Percentiles rank a stretch among this genome's conserved stretches.
Conservation (phyloP, 2,888 invertebrate genomes). For the Ectropis crepuscularia region DNA sequence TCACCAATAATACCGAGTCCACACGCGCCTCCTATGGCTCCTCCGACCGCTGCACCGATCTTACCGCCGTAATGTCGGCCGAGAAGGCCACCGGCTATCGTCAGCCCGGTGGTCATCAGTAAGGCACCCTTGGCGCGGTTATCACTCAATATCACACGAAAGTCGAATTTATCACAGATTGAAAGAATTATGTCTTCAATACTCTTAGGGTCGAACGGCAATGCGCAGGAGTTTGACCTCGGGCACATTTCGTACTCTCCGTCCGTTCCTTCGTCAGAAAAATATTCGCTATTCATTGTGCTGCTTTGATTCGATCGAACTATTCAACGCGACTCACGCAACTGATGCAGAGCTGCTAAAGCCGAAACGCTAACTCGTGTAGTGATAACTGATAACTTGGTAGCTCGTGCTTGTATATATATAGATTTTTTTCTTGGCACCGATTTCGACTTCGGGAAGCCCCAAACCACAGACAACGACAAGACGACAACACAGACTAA, state of each 20-base stretch:
- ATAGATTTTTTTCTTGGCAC: no score
- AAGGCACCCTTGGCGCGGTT: slow-evolving; percentile 57
- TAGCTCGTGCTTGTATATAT: background rate
- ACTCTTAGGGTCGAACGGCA: slow-evolving; percentile 65
- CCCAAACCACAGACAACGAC: no score
- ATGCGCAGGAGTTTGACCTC: slow-evolving; percentile 44
- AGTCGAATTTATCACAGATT: slow-evolving; percentile 70
- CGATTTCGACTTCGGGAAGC: no score
- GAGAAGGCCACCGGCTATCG: slow-evolving; percentile 69
- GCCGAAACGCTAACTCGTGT: background rate
- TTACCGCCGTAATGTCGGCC: slow-evolving; percentile 74
- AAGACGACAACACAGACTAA: no score
- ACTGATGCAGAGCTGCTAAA: background rate
- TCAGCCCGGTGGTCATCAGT: slow-evolving; percentile 66
- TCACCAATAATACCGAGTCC: slow-evolving; percentile 73
- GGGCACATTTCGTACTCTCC: slow-evolving; percentile 56
- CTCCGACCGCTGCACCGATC: slow-evolving; percentile 70
- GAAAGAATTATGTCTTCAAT: slow-evolving; percentile 69
- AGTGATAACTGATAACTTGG: no score
- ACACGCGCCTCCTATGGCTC: slow-evolving; percentile 72
- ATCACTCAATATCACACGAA: slow-evolving; percentile 65
- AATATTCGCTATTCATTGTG: slow-evolving; percentile 44
- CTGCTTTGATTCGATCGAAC: background rate
- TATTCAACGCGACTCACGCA: background rate
- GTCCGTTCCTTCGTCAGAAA: slow-evolving; percentile 53